Evolutionary conservation across 2,113 vertebrate genomes (phyloP).

Genomic region (Amia ocellicauda): DNA sequence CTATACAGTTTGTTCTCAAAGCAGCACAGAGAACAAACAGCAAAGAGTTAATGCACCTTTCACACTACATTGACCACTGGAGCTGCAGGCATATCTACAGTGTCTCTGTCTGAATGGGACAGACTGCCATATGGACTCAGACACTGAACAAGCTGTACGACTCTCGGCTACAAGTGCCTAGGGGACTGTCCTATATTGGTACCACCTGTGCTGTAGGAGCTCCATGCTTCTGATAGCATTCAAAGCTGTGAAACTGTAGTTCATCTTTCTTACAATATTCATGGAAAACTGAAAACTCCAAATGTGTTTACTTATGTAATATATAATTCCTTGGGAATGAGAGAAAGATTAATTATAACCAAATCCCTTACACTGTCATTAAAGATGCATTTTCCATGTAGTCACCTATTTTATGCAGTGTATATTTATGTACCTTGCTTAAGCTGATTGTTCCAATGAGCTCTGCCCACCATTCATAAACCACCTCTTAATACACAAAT

Average conservation of each 20-base stretch:
- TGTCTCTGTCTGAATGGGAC: constrained; percentile 73
- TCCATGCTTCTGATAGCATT: constrained; percentile 38
- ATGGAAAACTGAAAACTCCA: not conserved
- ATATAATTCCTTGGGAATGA: not conserved
- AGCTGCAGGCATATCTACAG: constrained; percentile 59
- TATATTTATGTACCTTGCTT: not conserved
- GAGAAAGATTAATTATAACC: constrained; percentile 34
- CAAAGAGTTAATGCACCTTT: constrained; percentile 59
- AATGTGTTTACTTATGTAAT: constrained; percentile 27
- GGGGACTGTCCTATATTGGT: constrained; percentile 85
- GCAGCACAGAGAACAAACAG: constrained; percentile 26
- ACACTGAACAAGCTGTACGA: constrained; percentile 84
- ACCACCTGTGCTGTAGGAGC: constrained; percentile 80
- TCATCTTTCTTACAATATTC: no score
- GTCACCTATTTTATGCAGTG: not conserved
- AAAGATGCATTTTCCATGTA: constrained; percentile 32
- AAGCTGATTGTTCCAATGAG: constrained; percentile 9
- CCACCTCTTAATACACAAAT: constrained; percentile 61
- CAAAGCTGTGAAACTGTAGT: not conserved
- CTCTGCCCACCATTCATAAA: constrained; percentile 22
- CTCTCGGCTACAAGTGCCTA: constrained; percentile 82
- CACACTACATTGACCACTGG: constrained; percentile 65
- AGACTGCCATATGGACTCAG: constrained; percentile 83
- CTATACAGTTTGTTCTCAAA: no score
- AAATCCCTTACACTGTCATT: constrained; percentile 34